phyloP scores from a whole-genome alignment of 2,797 vertebrate species.

The Orestias chungarensis region DNA sequence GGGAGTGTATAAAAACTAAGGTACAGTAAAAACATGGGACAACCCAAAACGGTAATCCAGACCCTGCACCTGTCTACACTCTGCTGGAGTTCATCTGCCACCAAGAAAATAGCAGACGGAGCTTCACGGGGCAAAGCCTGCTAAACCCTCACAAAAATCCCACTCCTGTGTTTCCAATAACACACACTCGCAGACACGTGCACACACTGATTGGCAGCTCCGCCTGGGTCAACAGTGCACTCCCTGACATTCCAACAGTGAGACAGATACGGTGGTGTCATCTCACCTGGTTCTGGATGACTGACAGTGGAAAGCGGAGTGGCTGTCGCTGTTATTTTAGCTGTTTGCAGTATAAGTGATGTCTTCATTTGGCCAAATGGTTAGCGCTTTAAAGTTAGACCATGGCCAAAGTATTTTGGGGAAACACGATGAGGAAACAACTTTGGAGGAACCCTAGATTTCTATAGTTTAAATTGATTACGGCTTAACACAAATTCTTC shows the following conservation, averaged over 20 bases:
- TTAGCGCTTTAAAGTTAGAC: slow-evolving; percentile 25
- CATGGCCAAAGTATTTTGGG: background rate
- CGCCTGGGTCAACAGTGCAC: slow-evolving; percentile 79
- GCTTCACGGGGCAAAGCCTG: slow-evolving; percentile 33
- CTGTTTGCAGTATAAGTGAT: slow-evolving; percentile 60
- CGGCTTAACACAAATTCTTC: background rate
- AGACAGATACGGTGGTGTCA: slow-evolving; percentile 63
- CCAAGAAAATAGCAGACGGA: slow-evolving; percentile 61
- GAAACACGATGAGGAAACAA: background rate
- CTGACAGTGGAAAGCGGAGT: slow-evolving; percentile 50
- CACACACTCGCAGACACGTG: slow-evolving; percentile 48
- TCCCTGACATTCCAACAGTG: slow-evolving; percentile 67
- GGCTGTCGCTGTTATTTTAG: slow-evolving; percentile 76
- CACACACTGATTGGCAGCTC: slow-evolving; percentile 75
- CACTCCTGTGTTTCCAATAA: slow-evolving; percentile 23
- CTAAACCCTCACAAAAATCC: slow-evolving; percentile 35
- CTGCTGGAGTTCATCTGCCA: slow-evolving; percentile 63
- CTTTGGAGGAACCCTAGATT: too few relatives aligned
- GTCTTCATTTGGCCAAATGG: slow-evolving; percentile 63
- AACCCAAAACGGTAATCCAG: slow-evolving; percentile 36
- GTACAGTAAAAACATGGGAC: slow-evolving; percentile 37
- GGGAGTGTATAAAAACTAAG: slow-evolving; percentile 21
- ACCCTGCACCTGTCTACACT: slow-evolving; percentile 73
- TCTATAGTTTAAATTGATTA: too few relatives aligned
- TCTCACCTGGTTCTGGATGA: slow-evolving; percentile 70